Evolutionary conservation across 2,888 invertebrate genomes (phyloP).

Genomic region (Dexiosoma caninum): DNA sequence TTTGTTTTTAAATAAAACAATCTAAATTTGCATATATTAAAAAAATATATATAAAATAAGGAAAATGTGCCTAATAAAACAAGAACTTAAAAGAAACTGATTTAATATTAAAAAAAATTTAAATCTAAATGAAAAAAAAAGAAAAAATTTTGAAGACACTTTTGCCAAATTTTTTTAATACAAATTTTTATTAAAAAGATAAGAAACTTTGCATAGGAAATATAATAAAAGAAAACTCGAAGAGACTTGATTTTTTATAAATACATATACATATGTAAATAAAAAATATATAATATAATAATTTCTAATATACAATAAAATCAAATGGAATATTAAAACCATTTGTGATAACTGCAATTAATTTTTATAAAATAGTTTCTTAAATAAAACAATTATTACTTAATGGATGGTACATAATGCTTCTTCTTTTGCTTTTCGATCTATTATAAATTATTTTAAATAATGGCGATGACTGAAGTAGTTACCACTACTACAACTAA

Average conservation of each 20-base stretch:
- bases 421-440: not conserved
- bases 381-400: not conserved
- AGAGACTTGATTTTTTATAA: slow-evolving; percentile 59
- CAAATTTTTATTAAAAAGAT: not conserved
- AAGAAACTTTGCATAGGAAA: slow-evolving; percentile 34
- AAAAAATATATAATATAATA: slow-evolving; percentile 17
- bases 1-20: slow-evolving; percentile 26
- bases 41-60: slow-evolving; percentile 40
- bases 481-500: too few species aligned
- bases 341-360: slow-evolving; percentile 20
- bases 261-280: too few species aligned
- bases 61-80: slow-evolving; percentile 60
- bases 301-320: not conserved
- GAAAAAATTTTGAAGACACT: slow-evolving; percentile 47
- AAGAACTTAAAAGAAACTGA: slow-evolving; percentile 57
- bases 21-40: slow-evolving; percentile 13
- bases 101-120: slow-evolving; percentile 39
- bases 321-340: slow-evolving; percentile 23
- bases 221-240: slow-evolving; percentile 44
- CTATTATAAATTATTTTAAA: too few species aligned
- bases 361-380: too few species aligned
- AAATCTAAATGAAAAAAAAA: slow-evolving; percentile 10
- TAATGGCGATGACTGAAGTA: too few species aligned
- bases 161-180: slow-evolving; percentile 56
- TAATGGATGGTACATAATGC: not conserved